A percentile compares a stretch with the other conserved stretches of the same genome.
Evolutionary conservation across 2,113 vertebrate genomes (phyloP).

Genomic region (Gavialis gangeticus): DNA sequence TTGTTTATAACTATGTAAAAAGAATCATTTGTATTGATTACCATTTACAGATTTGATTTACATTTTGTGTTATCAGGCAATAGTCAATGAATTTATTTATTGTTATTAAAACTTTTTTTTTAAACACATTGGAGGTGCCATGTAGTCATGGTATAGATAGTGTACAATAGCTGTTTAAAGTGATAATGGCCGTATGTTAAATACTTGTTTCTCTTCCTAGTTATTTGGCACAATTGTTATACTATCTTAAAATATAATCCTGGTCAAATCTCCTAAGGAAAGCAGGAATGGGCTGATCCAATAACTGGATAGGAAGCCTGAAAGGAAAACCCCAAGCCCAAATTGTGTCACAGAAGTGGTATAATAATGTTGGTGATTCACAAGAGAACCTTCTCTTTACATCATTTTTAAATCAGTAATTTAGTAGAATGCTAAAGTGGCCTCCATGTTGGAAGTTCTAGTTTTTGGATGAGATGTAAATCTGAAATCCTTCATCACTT

Average conservation of each 20-base stretch:
- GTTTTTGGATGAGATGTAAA: background rate
- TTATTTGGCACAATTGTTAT: background rate
- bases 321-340: background rate
- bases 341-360: background rate
- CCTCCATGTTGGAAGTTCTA: too few relatives aligned
- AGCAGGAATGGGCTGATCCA: background rate
- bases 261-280: background rate
- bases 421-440: background rate
- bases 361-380: background rate
- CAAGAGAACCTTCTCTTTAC: too few relatives aligned
- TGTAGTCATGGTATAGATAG: background rate
- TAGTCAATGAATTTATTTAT: too few relatives aligned
- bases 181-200: too few relatives aligned
- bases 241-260: background rate
- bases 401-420: background rate
- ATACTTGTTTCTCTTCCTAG: background rate
- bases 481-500: background rate
- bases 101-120: too few relatives aligned
- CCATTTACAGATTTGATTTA: too few relatives aligned
- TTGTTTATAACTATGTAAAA: too few relatives aligned
- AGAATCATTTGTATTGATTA: too few relatives aligned
- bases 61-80: too few relatives aligned
- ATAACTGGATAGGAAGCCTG: background rate
- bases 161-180: background rate
- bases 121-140: background rate